A percentile compares a stretch with the other conserved stretches of the same genome.
Evolutionary conservation across 2,888 invertebrate genomes (phyloP).

Genomic region (Trichogramma evanescens): DNA sequence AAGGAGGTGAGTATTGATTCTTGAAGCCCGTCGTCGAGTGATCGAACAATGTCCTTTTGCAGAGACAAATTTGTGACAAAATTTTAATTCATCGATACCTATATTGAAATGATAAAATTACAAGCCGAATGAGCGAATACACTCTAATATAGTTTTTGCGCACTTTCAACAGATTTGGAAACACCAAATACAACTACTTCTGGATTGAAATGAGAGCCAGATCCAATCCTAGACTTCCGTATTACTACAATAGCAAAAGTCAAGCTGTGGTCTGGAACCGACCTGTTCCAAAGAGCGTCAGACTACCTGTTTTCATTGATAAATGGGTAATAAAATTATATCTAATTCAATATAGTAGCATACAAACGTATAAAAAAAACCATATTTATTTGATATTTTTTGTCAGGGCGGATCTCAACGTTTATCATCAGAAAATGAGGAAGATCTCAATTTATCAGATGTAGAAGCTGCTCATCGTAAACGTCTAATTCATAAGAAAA

Average conservation of each 20-base stretch:
- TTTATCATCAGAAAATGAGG: conserved; percentile 3
- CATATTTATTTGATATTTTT: too few relatives aligned
- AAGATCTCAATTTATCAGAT: conserved; percentile 14
- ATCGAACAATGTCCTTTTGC: too few relatives aligned
- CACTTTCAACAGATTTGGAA: conserved; percentile 24
- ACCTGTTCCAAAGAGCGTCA: conserved; percentile 23
- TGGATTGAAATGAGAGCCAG: conserved; percentile 33
- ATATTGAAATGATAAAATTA: too few relatives aligned
- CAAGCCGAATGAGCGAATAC: too few relatives aligned
- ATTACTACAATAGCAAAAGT: conserved; percentile 28
- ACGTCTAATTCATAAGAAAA: conserved; percentile 1
- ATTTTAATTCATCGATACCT: too few relatives aligned
- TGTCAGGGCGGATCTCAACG: too few relatives aligned
- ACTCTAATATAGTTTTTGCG: background rate
- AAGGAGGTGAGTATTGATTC: conserved; percentile 8
- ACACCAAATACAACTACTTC: conserved; percentile 25
- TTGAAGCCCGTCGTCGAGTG: background rate
- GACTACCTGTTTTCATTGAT: conserved; percentile 18
- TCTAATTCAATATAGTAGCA: background rate
- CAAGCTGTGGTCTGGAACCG: conserved; percentile 26
- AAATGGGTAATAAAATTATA: conserved; percentile 1
- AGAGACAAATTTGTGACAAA: too few relatives aligned
- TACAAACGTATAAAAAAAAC: background rate
- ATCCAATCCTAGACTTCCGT: conserved; percentile 24
- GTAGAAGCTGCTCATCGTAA: background rate